A percentile compares a stretch with the other conserved stretches of the same genome.
phyloP scores from a whole-genome alignment of 2,888 invertebrate species.

The Selenia dentaria region DNA sequence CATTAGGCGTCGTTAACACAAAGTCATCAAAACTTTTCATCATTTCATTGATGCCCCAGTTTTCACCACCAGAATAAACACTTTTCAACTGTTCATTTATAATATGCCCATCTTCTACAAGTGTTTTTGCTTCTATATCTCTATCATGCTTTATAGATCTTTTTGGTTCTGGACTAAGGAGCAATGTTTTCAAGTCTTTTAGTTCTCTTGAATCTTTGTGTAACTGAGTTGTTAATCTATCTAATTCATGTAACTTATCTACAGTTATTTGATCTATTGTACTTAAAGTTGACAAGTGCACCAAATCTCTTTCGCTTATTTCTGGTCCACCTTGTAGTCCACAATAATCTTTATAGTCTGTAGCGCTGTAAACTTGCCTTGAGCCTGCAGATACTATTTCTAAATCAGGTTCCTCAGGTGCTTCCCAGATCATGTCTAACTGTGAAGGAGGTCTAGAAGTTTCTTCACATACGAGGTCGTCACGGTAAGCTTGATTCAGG shows the following conservation, averaged over 20 bases:
- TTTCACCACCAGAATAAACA: slow-evolving; percentile 87
- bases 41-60: slow-evolving; percentile 89
- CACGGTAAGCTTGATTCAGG: slow-evolving; percentile 94
- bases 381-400: slow-evolving; percentile 80
- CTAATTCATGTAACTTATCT: slow-evolving; percentile 91
- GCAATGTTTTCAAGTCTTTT: slow-evolving; percentile 89
- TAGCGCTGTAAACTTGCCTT: slow-evolving; percentile 89
- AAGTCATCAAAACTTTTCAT: slow-evolving; percentile 86
- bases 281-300: slow-evolving; percentile 89
- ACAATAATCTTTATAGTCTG: slow-evolving; percentile 91
- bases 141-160: slow-evolving; percentile 75
- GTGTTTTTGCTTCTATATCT: slow-evolving; percentile 84
- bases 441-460: slow-evolving; percentile 88
- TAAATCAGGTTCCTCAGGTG: slow-evolving; percentile 89
- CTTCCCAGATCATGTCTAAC: slow-evolving; percentile 94
- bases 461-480: slow-evolving; percentile 88
- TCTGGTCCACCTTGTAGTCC: slow-evolving; percentile 88
- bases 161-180: slow-evolving; percentile 87
- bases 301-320: slow-evolving; percentile 91
- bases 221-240: slow-evolving; percentile 90
- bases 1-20: slow-evolving; percentile 79
- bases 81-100: slow-evolving; percentile 89
- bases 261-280: slow-evolving; percentile 91
- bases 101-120: slow-evolving; percentile 86
- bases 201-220: slow-evolving; percentile 92